Evolutionary conservation across 2,888 invertebrate genomes (phyloP).

Genomic region (Habroteleia sp.): DNA sequence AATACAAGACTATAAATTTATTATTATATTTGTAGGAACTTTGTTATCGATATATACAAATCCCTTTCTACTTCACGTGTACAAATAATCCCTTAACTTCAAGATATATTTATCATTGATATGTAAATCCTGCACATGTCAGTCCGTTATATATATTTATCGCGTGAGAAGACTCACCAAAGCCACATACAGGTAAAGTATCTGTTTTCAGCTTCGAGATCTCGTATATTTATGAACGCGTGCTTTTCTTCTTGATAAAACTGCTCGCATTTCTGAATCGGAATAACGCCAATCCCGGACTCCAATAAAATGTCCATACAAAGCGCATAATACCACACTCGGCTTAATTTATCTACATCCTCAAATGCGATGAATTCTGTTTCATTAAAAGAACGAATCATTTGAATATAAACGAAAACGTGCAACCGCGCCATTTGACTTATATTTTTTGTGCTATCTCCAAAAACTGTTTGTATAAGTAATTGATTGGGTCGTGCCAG

Average conservation of each 20-base stretch:
- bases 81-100: constrained; percentile 6
- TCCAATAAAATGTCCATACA: constrained; percentile 84
- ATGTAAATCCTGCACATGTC: constrained; percentile 26
- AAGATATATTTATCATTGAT: constrained; percentile 21
- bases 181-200: constrained; percentile 84
- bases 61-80: background rate
- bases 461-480: constrained; percentile 1
- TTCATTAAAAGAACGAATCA: constrained; percentile 37
- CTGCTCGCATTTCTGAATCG: constrained; percentile 82
- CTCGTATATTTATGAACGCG: constrained; percentile 79
- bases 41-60: too few species aligned
- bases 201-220: constrained; percentile 83
- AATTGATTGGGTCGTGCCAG: constrained; percentile 6
- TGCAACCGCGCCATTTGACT: too few species aligned
- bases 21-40: too few species aligned
- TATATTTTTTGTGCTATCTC: constrained; percentile 2
- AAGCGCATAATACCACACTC: constrained; percentile 84
- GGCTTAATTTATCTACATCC: constrained; percentile 80
- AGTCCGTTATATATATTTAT: constrained; percentile 23
- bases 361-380: constrained; percentile 71
- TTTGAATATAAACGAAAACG: constrained; percentile 26
- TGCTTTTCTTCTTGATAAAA: constrained; percentile 83
- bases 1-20: too few species aligned
- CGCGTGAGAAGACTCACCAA: constrained; percentile 79
- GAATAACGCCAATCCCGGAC: constrained; percentile 83